Conservation (phyloP, 2,113 vertebrate genomes). For the Poecile atricapillus region DNA sequence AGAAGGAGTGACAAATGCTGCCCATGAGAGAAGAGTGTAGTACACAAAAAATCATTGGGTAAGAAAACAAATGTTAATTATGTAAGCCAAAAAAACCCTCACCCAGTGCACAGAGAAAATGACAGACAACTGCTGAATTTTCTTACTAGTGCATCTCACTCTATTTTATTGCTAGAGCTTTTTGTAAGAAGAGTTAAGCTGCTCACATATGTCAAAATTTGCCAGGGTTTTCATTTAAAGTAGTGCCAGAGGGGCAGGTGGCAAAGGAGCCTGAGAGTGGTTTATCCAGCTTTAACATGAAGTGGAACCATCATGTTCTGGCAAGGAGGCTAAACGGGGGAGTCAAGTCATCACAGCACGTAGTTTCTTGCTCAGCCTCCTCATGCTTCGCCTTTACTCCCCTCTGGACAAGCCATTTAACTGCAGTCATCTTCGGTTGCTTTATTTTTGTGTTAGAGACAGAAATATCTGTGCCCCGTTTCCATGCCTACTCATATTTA, state of each 20-base stretch:
- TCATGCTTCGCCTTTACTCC: neutral
- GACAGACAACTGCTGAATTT: neutral
- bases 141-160: neutral
- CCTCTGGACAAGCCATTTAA: conserved; percentile 19
- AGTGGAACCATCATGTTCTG: neutral
- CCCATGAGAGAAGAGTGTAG: neutral
- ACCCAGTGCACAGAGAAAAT: neutral
- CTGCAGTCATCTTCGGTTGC: neutral
- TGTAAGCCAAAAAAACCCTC: neutral
- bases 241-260: neutral
- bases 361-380: neutral
- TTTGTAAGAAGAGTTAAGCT: neutral
- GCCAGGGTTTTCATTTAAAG: neutral
- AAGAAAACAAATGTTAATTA: neutral
- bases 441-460: conserved; percentile 41
- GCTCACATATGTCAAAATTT: neutral
- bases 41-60: neutral
- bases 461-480: conserved; percentile 47
- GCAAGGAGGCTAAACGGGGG: neutral
- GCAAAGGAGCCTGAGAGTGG: neutral
- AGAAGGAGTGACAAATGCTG: neutral
- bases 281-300: neutral
- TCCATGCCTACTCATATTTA: conserved; percentile 60
- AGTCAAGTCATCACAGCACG: neutral
- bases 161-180: neutral